phyloP scores from a whole-genome alignment of 2,113 vertebrate genomes.

The Python bivittatus region DNA sequence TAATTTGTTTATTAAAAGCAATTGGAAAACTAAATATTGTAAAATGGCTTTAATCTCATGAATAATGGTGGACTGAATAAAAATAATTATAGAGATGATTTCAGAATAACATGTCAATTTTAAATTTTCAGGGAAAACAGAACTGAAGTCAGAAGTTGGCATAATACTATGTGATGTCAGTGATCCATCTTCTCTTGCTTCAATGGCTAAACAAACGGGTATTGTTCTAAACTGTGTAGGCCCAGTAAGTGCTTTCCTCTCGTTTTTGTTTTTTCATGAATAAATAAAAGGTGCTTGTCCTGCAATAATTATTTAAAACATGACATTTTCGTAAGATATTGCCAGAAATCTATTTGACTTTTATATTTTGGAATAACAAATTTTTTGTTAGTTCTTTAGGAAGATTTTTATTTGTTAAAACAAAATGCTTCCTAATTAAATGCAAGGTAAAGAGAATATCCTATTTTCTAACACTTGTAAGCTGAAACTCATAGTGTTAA shows the following conservation, averaged over 20 bases:
- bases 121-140: conserved; percentile 79
- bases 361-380: not conserved
- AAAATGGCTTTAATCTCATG: not conserved
- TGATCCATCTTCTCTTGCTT: conserved; percentile 83
- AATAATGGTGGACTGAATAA: not conserved
- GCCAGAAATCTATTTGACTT: not conserved
- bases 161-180: conserved; percentile 87
- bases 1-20: not conserved
- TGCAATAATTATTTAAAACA: not conserved
- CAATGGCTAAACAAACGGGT: conserved; percentile 88
- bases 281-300: not conserved
- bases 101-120: conserved; percentile 27
- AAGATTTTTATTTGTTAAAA: not conserved
- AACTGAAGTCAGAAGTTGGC: conserved; percentile 83
- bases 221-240: conserved; percentile 95
- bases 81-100: not conserved
- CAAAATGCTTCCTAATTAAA: not conserved
- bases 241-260: conserved; percentile 82
- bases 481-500: not conserved
- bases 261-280: not conserved
- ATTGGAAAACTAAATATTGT: not conserved
- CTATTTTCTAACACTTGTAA: not conserved
- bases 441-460: not conserved
- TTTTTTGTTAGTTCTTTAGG: not conserved
- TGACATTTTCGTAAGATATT: not conserved